A percentile compares a stretch with the other conserved stretches of the same genome.
These are phyloP conservation scores for Trichosurus vulpecula DNA, from an alignment of 2,797 vertebrate species.

Conservation along the genomic window DNA sequence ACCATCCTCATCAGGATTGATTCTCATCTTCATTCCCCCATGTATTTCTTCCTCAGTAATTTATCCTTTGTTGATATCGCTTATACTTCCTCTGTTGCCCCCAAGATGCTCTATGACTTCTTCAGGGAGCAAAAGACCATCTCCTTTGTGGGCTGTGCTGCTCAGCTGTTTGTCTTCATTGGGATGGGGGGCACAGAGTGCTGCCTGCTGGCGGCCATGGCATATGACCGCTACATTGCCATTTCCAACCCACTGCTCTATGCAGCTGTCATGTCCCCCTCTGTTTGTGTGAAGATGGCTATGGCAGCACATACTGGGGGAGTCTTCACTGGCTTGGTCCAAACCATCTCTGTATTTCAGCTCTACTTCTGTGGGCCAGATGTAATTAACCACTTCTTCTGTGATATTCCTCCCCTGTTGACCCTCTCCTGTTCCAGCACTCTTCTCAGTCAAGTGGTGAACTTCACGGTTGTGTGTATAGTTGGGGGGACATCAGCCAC, in stretches of 20 bases:
- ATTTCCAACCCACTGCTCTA: constrained; percentile 74
- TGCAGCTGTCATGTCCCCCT: constrained; percentile 50
- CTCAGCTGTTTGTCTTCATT: constrained; percentile 71
- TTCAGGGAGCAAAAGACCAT: constrained; percentile 60
- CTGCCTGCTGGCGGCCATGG: constrained; percentile 68
- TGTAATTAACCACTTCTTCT: constrained; percentile 73
- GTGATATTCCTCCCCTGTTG: constrained; percentile 67
- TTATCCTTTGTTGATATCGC: constrained; percentile 64
- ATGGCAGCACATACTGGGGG: constrained; percentile 22
- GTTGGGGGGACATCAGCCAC: constrained; percentile 48
- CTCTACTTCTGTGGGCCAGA: constrained; percentile 64
- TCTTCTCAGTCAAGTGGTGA: constrained; percentile 57
- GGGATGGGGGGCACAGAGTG: constrained; percentile 64
- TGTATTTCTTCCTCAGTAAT: constrained; percentile 74
- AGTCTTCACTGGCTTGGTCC: constrained; percentile 61
- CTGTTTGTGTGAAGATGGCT: constrained; percentile 33
- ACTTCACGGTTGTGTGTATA: constrained; percentile 56
- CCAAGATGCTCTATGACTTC: constrained; percentile 67
- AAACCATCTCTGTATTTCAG: constrained; percentile 62
- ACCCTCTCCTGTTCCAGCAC: constrained; percentile 68
- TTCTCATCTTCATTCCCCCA: constrained; percentile 56
- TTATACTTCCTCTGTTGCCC: constrained; percentile 65
- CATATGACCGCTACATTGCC: constrained; percentile 68
- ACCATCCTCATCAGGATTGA: constrained; percentile 53
- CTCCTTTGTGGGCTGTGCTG: constrained; percentile 64